Evolutionary conservation across 2,113 vertebrate genomes (phyloP).

Genomic region (Catharus bicknelli): DNA sequence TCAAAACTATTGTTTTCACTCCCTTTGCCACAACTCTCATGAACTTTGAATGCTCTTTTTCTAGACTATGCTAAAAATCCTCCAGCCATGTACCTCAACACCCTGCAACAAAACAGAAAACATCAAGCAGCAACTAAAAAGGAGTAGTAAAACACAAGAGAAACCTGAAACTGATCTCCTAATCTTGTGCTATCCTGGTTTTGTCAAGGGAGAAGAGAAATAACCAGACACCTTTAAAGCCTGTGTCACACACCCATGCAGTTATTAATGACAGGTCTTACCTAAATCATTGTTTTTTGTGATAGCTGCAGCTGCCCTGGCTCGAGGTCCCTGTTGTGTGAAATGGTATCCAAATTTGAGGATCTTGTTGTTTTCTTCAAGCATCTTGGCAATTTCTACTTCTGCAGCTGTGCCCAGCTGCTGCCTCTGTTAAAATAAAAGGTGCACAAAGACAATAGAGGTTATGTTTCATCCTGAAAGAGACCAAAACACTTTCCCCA

Average conservation of each 20-base stretch:
- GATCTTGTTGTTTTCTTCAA: conserved; percentile 90
- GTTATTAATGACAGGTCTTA: conserved; percentile 66
- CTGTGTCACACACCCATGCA: background rate
- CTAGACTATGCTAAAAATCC: background rate
- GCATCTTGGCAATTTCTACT: conserved; percentile 96
- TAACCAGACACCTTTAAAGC: background rate
- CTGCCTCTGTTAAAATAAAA: conserved; percentile 83
- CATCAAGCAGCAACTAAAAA: background rate
- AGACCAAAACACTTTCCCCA: background rate
- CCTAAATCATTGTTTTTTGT: conserved; percentile 98
- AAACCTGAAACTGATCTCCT: background rate
- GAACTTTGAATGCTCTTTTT: background rate
- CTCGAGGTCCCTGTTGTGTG: conserved; percentile 92
- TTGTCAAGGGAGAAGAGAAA: background rate
- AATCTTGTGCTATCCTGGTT: background rate
- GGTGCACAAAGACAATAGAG: background rate
- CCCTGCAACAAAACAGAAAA: background rate
- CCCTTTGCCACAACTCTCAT: background rate
- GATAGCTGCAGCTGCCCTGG: conserved; percentile 91
- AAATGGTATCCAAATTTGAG: conserved; percentile 97
- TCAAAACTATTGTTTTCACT: background rate
- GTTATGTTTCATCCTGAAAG: background rate
- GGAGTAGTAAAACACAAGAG: background rate
- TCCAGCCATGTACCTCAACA: background rate
- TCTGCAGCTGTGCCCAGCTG: conserved; percentile 91